A percentile compares a stretch with the other conserved stretches of the same genome.
Evolutionary conservation across 2,888 invertebrate species (phyloP).

Genomic region (Athripsodes cinereus): DNA sequence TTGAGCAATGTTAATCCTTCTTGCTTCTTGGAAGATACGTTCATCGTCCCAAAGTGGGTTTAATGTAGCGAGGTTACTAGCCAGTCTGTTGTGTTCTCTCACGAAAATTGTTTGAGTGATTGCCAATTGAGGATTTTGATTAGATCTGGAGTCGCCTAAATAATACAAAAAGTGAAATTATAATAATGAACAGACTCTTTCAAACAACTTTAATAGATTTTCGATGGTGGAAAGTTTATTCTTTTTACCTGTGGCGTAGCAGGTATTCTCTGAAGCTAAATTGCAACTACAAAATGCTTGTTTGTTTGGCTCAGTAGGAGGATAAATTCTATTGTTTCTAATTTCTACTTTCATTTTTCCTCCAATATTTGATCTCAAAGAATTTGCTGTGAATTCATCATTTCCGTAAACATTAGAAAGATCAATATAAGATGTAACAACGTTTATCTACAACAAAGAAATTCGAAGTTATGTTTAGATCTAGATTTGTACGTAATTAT

Average conservation of each 20-base stretch:
- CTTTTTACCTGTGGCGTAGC: constrained; percentile 18
- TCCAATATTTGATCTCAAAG: constrained; percentile 29
- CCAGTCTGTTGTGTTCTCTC: constrained; percentile 48
- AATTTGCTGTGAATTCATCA: constrained; percentile 25
- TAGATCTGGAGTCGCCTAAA: constrained; percentile 37
- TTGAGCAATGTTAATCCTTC: constrained; percentile 44
- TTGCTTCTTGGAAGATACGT: constrained; percentile 44
- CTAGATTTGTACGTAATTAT: too few species aligned
- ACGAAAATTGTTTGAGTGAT: constrained; percentile 43
- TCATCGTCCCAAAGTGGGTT: constrained; percentile 51
- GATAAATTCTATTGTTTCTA: constrained; percentile 28
- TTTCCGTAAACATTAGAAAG: constrained; percentile 35
- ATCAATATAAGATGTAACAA: constrained; percentile 32
- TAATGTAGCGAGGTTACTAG: constrained; percentile 36
- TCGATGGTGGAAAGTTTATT: too few species aligned
- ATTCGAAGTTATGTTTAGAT: too few species aligned
- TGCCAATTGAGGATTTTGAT: constrained; percentile 44
- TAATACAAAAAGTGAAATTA: neutral
- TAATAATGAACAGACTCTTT: too few species aligned
- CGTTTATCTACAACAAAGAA: constrained; percentile 24
- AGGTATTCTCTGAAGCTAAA: neutral
- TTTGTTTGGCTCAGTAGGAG: constrained; percentile 25
- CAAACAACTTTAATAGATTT: too few species aligned
- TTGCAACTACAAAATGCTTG: neutral
- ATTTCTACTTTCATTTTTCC: constrained; percentile 30